phyloP scores from a whole-genome alignment of 64 coral and sea anemone species.

The Stylophora pistillata region DNA sequence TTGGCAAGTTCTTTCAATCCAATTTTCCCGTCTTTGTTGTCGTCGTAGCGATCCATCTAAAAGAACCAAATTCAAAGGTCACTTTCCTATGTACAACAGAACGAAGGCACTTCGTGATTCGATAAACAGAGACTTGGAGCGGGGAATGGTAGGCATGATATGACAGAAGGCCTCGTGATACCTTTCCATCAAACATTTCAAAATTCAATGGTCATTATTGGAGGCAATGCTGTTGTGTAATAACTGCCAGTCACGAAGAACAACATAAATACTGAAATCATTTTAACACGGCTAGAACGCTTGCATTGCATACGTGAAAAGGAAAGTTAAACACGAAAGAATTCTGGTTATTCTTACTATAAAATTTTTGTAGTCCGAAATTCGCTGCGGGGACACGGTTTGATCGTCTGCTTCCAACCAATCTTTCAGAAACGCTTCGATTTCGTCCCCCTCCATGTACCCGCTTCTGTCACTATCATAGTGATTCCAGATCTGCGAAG shows the following conservation, averaged over 20 bases:
- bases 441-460: conserved; percentile 69
- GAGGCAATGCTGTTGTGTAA: not conserved
- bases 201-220: not conserved
- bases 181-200: no score
- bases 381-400: conserved; percentile 40
- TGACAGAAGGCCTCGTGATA: no score
- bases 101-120: no score
- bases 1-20: conserved; percentile 70
- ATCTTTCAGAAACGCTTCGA: conserved; percentile 78
- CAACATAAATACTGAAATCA: no score
- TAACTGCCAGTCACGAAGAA: not conserved
- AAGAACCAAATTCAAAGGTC: not conserved
- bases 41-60: conserved; percentile 78
- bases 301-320: no score
- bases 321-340: not conserved
- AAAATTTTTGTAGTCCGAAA: conserved; percentile 45
- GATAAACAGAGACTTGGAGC: no score
- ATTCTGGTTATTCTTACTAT: not conserved
- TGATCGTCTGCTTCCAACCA: conserved; percentile 32
- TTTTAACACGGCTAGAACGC: no score
- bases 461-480: conserved; percentile 82
- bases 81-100: no score
- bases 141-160: no score
- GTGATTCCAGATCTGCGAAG: conserved; percentile 75
- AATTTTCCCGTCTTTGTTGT: conserved; percentile 83